Evolutionary conservation across 2,888 invertebrate genomes (phyloP).

Genomic region (Dioctria rufipes): DNA sequence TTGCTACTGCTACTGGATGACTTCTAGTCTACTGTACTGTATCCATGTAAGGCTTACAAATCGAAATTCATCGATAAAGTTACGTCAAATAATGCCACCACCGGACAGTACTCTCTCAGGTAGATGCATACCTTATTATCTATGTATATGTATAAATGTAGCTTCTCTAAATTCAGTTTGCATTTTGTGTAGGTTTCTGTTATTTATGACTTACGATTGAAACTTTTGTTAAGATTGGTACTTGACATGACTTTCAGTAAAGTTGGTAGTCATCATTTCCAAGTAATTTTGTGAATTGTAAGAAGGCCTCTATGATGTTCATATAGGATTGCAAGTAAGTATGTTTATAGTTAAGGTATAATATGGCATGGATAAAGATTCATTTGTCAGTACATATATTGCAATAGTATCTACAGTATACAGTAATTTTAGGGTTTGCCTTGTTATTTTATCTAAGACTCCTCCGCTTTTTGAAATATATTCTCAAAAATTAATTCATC

Average conservation of each 20-base stretch:
- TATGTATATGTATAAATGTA: neutral
- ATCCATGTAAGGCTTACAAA: neutral
- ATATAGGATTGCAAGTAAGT: neutral
- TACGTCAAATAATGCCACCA: constrained; percentile 31
- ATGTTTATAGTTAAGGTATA: too few relatives aligned
- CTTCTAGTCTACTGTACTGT: too few relatives aligned
- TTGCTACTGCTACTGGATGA: too few relatives aligned
- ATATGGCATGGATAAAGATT: too few relatives aligned
- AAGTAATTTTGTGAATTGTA: constrained; percentile 28
- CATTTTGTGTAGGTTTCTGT: constrained; percentile 34
- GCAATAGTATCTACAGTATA: too few relatives aligned
- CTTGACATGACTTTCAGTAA: constrained; percentile 39
- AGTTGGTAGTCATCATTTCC: constrained; percentile 41
- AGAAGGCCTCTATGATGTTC: neutral
- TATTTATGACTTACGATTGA: constrained; percentile 48
- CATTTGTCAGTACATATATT: too few relatives aligned
- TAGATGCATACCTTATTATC: too few relatives aligned
- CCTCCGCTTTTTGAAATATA: too few relatives aligned
- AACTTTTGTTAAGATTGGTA: constrained; percentile 50
- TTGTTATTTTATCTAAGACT: too few relatives aligned
- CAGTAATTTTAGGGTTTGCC: too few relatives aligned
- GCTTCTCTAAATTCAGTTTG: neutral
- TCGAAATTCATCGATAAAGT: constrained; percentile 31
- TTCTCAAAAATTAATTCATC: too few relatives aligned
- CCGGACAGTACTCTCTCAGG: constrained; percentile 1